Evolutionary conservation across 2,797 vertebrate genomes (phyloP), one percentile per base, ranked within the genome.

Genomic region (Spinus olivaceus): DNA sequence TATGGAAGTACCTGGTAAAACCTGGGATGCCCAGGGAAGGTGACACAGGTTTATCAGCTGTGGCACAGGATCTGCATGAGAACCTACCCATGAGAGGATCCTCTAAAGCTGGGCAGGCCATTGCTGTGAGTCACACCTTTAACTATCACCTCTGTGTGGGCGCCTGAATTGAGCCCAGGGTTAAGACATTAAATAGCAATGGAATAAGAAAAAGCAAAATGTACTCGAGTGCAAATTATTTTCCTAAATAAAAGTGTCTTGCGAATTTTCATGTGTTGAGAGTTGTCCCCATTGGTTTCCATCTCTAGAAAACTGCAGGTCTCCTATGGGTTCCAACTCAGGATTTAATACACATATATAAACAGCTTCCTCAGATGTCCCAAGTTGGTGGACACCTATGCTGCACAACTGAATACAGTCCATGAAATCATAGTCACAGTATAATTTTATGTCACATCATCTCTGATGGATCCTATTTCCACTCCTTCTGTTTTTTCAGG

Each of bases 131-230:
- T 69, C 24, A 30, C 53, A 49, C 7, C 8, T 56, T 57, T 50
- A 53, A 42, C 16, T 8, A 14, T 44, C 20, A 33, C 15, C 25
- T 81, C 46, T 56, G 3, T 0, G 0, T 12, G 5, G 11, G 20
- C 12, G 46, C 9, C 13, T 39, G 24, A 86, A 46, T 2, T 63
- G 28, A 85, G 14, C 13, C 22, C 32, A 70, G 6, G 13, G 6
- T 35, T 64, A 80, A 27, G 10, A 8, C 5, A 20, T 56, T 77
- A 71, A 83, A 32, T 30, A 73, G 16, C 8, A 72, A 5, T 22
- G 8, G 2, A 63, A 17, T 21, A 65, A 49, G 2, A 4, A 70
- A 65, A 72, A 61, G 2, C 10, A 86, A 74, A 88, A 61, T 2
- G 32, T 32, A 42, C 14, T 0, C 1, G 8, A 5, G 8, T 4